Base-by-base conservation (phyloP, 2,797 vertebrate species). In the Antrozous pallidus region DNA sequence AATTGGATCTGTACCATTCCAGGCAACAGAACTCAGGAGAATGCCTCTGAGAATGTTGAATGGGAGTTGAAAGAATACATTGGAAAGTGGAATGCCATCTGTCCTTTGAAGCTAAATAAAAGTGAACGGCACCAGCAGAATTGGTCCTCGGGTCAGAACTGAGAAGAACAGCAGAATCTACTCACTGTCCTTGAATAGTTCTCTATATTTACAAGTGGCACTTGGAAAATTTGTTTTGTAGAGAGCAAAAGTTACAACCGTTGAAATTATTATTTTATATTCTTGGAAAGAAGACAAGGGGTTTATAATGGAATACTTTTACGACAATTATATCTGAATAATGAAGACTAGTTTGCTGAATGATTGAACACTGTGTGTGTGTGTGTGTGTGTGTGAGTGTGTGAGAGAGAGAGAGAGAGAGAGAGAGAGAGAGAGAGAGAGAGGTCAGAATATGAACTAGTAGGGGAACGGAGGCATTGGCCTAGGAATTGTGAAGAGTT, bases 241-340 rank as follows among this genome's bases (percentile, higher is more conserved):
- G 33, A 18, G 17, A 79, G 58, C 33, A 22, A 81, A 91, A 58
- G 24, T 73, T 89, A 86, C 31, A 8, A n/a, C 70, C 31, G 11
- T 58, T 31, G 51, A 93, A 91, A 42, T 88, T 56, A 54, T 47
- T 91, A 54, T 42, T 88, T 81, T 28, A 61, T 58, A 36, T 83
- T 87, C 26, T 83, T 82, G 13, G 56, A 54, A 89, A 86, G 16
- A 33, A 8, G 3, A 33, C 69, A 33, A 67, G n/a, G 45, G 69
- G 49, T 38, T 73, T 83, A 12, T 75, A 26, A 20, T 42, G 38
- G 26, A 79, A 24, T 36, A 58, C n/a, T 78, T 80, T 54, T 45
- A 67, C 13, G 42, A 78, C 28, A 88, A 36, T 89, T 54, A 38
- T 58, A 58, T 63, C 45, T 74, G 49, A 56, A 74, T 40, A 33